These are phyloP conservation scores for Drepana arcuata DNA, from an alignment of 1,140 invertebrate genomes.

Conservation along the genomic window DNA sequence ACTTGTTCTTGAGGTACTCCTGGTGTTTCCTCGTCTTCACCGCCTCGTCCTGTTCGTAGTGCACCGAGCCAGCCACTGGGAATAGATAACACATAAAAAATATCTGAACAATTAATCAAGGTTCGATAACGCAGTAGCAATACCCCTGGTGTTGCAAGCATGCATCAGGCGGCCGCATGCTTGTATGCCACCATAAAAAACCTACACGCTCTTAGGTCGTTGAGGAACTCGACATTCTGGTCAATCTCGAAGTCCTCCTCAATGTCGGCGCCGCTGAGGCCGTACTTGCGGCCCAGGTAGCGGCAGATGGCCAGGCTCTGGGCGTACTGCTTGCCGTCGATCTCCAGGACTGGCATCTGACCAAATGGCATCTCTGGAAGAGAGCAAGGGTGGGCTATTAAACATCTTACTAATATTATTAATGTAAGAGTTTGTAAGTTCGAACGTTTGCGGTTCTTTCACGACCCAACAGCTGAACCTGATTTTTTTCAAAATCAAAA, in stretches of 20 bases:
- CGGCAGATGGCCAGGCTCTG: slow-evolving; percentile 78
- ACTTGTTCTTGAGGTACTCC: slow-evolving; percentile 28
- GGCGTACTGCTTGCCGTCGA: slow-evolving; percentile 76
- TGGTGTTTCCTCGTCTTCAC: slow-evolving; percentile 32
- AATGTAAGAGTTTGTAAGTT: no score
- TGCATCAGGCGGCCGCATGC: no score
- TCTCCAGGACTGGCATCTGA: slow-evolving; percentile 78
- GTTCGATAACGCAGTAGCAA: no score
- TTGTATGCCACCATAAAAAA: no score
- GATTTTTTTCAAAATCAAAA: no score
- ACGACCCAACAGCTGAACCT: no score
- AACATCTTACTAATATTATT: no score
- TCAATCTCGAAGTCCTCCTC: slow-evolving; percentile 78
- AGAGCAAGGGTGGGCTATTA: no score
- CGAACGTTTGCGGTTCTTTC: no score
- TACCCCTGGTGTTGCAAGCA: no score
- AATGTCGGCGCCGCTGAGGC: slow-evolving; percentile 75
- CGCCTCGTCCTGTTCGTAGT: slow-evolving; percentile 31
- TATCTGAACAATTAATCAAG: no score
- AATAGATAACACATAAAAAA: no score
- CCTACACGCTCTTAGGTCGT: slow-evolving; percentile 56
- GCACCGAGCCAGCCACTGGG: slow-evolving; percentile 26
- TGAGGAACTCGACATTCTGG: slow-evolving; percentile 73
- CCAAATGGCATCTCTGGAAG: slow-evolving; percentile 67
- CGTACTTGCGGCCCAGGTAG: slow-evolving; percentile 73